Conservation (phyloP, 2,797 vertebrate species). For the Champsocephalus esox region DNA sequence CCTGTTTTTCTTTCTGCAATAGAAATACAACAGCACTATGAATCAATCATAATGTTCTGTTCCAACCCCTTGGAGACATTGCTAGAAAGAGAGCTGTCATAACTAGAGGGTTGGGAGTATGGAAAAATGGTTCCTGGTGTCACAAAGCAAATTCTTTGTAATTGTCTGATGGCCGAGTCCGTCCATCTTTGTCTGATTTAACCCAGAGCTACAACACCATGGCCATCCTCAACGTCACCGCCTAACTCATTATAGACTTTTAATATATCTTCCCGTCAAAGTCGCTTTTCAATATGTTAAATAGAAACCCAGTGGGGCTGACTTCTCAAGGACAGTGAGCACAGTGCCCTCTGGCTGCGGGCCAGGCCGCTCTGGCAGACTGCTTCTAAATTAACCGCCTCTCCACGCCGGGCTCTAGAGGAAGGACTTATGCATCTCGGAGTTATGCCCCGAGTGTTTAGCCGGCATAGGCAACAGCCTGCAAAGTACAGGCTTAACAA, state of each 20-base stretch:
- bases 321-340: slow-evolving; percentile 86
- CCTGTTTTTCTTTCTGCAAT: slow-evolving; percentile 57
- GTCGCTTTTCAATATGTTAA: slow-evolving; percentile 86
- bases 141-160: slow-evolving; percentile 83
- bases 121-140: slow-evolving; percentile 79
- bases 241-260: slow-evolving; percentile 83
- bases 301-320: slow-evolving; percentile 82
- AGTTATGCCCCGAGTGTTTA: slow-evolving; percentile 80
- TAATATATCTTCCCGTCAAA: slow-evolving; percentile 86
- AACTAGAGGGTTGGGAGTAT: slow-evolving; percentile 72
- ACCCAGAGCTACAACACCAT: slow-evolving; percentile 80
- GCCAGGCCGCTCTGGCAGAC: slow-evolving; percentile 86
- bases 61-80: slow-evolving; percentile 76
- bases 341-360: slow-evolving; percentile 85
- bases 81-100: slow-evolving; percentile 82
- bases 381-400: slow-evolving; percentile 88
- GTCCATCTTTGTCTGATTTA: slow-evolving; percentile 83
- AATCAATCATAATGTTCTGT: slow-evolving; percentile 83
- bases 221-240: slow-evolving; percentile 73
- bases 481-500: slow-evolving; percentile 85
- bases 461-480: slow-evolving; percentile 77
- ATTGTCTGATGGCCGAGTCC: slow-evolving; percentile 77
- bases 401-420: slow-evolving; percentile 76
- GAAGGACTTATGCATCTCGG: slow-evolving; percentile 79
- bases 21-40: slow-evolving; percentile 78